Base-by-base conservation (phyloP, 2,113 vertebrate genomes). In the Bothrops jararaca region DNA sequence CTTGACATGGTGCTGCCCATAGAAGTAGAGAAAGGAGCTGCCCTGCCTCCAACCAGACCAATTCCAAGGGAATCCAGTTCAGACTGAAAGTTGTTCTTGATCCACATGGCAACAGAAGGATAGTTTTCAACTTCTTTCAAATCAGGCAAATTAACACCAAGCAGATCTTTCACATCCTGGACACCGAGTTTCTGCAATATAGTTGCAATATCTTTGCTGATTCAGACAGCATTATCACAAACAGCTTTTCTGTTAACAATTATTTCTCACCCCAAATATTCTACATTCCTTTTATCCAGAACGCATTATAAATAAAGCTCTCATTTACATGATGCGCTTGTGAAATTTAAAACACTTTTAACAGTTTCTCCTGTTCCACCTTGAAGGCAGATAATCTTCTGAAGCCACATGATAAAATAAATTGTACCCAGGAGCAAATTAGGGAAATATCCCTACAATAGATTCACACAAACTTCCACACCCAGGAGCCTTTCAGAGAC, bases 111-210 rank as follows among this genome's bases (percentile, higher is more conserved):
- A 89, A 98, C 80, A 0, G 0, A 1, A 0, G 97, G 93, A 24
- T 97, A 58, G 0, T 95, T 96, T 56, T 96, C 97, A 0, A 92
- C 96, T 50, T 88, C 39, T 95, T 93, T 97, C 92, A 98, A 93
- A 45, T 92, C 48, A 0, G 23, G 92, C 13, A 98, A 93, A 0
- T 98, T 97, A 12, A 64, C 1, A 5, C 97, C 97, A 0, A 98
- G 96, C 94, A 98, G 11, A 0, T 56, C 91, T 4, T 92, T 96
- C 94, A 98, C 97, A 0, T 94, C 94, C 8, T 0, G 12, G 1
- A 97, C 90, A 0, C 94, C 96, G 93, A 98, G 96, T 89, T 94
- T 95, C 98, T 98, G 95, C 1, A 90, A 94, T 0, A 93, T 48
- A 95, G 0, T 0, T 5, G 45, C 23, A 8, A 0, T 3, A 8